These are phyloP conservation scores for Esperia sulphurella DNA, from an alignment of 2,888 invertebrate species.

Conservation along the genomic window DNA sequence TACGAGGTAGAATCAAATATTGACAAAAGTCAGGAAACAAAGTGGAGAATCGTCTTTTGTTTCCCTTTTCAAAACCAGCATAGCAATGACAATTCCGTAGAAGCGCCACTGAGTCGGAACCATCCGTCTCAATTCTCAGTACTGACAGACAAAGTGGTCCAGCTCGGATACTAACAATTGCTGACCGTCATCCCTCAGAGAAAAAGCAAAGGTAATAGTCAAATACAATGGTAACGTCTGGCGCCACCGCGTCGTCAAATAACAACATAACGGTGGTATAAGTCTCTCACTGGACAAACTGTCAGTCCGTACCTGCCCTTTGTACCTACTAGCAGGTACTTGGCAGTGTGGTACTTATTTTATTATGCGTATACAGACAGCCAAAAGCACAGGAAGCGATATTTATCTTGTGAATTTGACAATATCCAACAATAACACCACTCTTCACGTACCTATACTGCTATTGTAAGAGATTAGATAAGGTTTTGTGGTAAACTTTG, in stretches of 20 bases:
- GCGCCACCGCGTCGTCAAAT: constrained; percentile 63
- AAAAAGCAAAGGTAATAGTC: constrained; percentile 35
- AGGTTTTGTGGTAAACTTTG: constrained; percentile 20
- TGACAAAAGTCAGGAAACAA: constrained; percentile 7
- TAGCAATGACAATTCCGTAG: constrained; percentile 19
- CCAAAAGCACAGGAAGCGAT: constrained; percentile 62
- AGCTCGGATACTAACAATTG: constrained; percentile 39
- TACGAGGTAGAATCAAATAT: not conserved
- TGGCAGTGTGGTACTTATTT: constrained; percentile 31
- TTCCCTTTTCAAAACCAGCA: constrained; percentile 12
- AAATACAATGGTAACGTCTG: constrained; percentile 53
- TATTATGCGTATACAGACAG: constrained; percentile 39
- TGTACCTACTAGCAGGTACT: constrained; percentile 51
- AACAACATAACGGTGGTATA: constrained; percentile 58
- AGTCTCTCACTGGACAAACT: constrained; percentile 35
- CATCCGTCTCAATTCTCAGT: constrained; percentile 23
- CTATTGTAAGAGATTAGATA: constrained; percentile 23
- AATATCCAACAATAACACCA: constrained; percentile 49
- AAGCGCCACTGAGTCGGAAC: constrained; percentile 39
- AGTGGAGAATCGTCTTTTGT: not conserved
- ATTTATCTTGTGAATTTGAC: constrained; percentile 37
- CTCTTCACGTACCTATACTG: constrained; percentile 42
- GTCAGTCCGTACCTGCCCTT: constrained; percentile 50
- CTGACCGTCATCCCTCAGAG: constrained; percentile 27
- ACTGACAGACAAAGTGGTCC: constrained; percentile 27